phyloP scores from a whole-genome alignment of 1,140 invertebrate species.

The Nixonia krombeini region DNA sequence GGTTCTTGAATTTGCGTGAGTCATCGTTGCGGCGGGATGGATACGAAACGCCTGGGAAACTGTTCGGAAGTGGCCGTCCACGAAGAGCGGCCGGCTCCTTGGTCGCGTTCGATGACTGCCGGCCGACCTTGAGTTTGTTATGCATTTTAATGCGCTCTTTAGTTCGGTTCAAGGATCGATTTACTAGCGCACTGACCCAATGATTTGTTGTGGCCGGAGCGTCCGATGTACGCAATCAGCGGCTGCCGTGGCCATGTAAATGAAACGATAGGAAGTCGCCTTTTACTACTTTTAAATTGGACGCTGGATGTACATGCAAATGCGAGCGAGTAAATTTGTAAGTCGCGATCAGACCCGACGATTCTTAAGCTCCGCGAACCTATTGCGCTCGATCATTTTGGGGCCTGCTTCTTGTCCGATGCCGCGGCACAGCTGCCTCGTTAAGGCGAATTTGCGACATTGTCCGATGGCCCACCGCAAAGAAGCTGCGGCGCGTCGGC shows the following conservation, averaged over 20 bases:
- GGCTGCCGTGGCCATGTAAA: constrained; percentile 30
- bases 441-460: neutral
- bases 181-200: constrained; percentile 45
- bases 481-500: constrained; percentile 5
- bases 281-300: constrained; percentile 24
- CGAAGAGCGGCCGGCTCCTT: constrained; percentile 13
- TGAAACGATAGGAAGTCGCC: constrained; percentile 16
- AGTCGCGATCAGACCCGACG: constrained; percentile 10
- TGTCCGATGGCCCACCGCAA: constrained; percentile 23
- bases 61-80: constrained; percentile 30
- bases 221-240: constrained; percentile 39
- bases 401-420: neutral
- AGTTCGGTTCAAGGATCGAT: constrained; percentile 44
- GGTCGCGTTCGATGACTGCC: constrained; percentile 34
- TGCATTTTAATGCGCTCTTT: constrained; percentile 43
- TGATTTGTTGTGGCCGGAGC: constrained; percentile 34
- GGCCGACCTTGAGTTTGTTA: constrained; percentile 44
- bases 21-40: constrained; percentile 41
- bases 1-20: constrained; percentile 20
- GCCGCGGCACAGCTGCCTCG: neutral
- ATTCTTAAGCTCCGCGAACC: no score
- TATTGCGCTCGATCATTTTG: no score
- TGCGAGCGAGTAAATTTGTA: constrained; percentile 3
- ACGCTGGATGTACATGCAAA: constrained; percentile 7
- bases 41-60: constrained; percentile 36